Conservation (phyloP, 2,888 invertebrate species). For the Athalia cordata region DNA sequence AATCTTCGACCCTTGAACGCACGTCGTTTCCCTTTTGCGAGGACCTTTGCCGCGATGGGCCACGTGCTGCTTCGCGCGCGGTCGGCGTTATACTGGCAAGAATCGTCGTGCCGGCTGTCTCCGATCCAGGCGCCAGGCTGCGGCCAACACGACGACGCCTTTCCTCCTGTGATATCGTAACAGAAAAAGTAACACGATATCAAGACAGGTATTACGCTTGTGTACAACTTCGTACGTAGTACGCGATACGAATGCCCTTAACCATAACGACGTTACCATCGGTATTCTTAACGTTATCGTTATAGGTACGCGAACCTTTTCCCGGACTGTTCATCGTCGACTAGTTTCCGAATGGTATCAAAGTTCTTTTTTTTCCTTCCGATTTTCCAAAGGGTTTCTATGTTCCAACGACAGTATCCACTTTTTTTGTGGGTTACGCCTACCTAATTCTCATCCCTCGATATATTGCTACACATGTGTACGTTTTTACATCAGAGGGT, state of each 20-base stretch:
- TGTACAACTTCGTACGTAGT: not conserved
- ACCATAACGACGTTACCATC: not conserved
- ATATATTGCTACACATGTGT: not conserved
- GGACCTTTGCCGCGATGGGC: slow-evolving; percentile 60
- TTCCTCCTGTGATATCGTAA: slow-evolving; percentile 34
- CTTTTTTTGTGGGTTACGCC: too few relatives aligned
- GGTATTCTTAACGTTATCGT: not conserved
- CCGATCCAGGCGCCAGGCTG: slow-evolving; percentile 58
- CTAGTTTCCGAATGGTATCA: not conserved
- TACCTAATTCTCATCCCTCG: too few relatives aligned
- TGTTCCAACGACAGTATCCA: too few relatives aligned
- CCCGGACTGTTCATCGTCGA: not conserved
- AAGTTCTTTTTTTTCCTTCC: not conserved
- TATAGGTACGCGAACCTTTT: not conserved
- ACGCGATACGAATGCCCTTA: not conserved
- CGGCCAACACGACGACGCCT: slow-evolving; percentile 47
- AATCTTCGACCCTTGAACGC: slow-evolving; percentile 43
- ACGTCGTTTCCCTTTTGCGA: slow-evolving; percentile 57
- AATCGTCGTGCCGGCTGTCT: slow-evolving; percentile 66
- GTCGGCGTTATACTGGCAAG: slow-evolving; percentile 70
- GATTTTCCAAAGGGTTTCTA: too few relatives aligned
- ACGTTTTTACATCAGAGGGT: not conserved
- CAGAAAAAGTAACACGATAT: not conserved
- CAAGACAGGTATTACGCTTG: not conserved
- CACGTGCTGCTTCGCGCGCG: slow-evolving; percentile 70